Percentiles rank a stretch among this genome's conserved stretches.
These are phyloP conservation scores for Oriolus oriolus DNA, from an alignment of 2,113 vertebrate genomes.

Conservation along the genomic window DNA sequence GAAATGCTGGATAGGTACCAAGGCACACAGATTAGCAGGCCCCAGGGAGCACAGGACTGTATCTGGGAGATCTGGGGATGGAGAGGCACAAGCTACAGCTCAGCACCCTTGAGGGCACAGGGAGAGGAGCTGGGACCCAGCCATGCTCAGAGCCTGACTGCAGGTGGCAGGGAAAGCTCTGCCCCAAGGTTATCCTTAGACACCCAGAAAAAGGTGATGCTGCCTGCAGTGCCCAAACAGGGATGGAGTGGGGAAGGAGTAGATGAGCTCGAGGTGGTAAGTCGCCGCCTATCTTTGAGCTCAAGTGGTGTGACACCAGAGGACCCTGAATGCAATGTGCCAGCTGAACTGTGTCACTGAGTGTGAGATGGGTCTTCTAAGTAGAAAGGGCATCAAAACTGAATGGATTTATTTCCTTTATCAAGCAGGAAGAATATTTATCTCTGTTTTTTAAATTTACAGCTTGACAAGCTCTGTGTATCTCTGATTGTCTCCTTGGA, in stretches of 20 bases:
- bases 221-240: not conserved
- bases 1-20: not conserved
- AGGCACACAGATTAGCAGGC: not conserved
- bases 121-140: not conserved
- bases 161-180: not conserved
- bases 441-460: not conserved
- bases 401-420: not conserved
- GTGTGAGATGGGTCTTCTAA: not conserved
- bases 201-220: not conserved
- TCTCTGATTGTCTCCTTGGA: not conserved
- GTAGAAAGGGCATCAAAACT: not conserved
- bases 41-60: not conserved
- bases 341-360: not conserved
- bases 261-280: not conserved
- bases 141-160: fast-evolving
- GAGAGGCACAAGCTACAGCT: not conserved
- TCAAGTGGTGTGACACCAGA: not conserved
- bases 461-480: not conserved
- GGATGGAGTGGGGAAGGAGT: not conserved
- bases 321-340: fast-evolving
- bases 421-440: not conserved
- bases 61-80: not conserved
- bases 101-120: not conserved
- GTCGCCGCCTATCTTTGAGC: not conserved
- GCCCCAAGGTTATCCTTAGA: not conserved